A percentile compares a stretch with the other conserved stretches of the same genome.
These are phyloP conservation scores for Drosophila helvetica DNA, from an alignment of 2,888 invertebrate genomes.

Conservation along the genomic window DNA sequence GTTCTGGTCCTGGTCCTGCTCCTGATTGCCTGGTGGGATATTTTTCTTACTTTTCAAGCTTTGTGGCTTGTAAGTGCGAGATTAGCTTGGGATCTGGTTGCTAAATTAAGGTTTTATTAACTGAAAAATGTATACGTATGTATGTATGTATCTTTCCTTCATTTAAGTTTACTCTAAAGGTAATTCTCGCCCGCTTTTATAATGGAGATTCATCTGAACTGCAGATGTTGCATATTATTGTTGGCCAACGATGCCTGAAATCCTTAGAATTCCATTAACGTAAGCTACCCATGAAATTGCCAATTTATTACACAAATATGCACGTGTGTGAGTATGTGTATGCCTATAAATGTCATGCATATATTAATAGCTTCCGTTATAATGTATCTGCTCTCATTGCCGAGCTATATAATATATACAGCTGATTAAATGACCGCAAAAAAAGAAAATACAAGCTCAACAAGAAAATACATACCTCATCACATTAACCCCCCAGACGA, in stretches of 20 bases:
- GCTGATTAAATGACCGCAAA: slow-evolving; percentile 44
- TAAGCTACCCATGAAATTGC: not conserved
- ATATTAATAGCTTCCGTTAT: not conserved
- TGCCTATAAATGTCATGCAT: not conserved
- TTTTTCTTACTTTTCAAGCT: slow-evolving; percentile 34
- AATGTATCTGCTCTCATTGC: not conserved
- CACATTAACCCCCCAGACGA: slow-evolving; percentile 8
- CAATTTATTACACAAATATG: not conserved
- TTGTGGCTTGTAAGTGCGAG: slow-evolving; percentile 26
- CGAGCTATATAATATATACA: no score
- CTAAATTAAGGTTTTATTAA: slow-evolving; percentile 8
- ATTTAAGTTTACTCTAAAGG: fast-evolving
- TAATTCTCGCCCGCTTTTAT: no score
- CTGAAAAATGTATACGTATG: no score
- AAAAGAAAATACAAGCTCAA: slow-evolving; percentile 21
- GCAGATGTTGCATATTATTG: not conserved
- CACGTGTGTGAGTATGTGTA: not conserved
- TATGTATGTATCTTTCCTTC: no score
- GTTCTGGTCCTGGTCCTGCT: not conserved
- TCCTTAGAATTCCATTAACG: not conserved
- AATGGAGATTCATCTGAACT: no score
- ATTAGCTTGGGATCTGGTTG: slow-evolving; percentile 24
- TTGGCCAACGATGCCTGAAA: not conserved
- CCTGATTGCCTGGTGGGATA: slow-evolving; percentile 13
- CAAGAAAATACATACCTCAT: slow-evolving; percentile 24